Conservation (phyloP, 2,888 invertebrate species). For the Perdita meconis region DNA sequence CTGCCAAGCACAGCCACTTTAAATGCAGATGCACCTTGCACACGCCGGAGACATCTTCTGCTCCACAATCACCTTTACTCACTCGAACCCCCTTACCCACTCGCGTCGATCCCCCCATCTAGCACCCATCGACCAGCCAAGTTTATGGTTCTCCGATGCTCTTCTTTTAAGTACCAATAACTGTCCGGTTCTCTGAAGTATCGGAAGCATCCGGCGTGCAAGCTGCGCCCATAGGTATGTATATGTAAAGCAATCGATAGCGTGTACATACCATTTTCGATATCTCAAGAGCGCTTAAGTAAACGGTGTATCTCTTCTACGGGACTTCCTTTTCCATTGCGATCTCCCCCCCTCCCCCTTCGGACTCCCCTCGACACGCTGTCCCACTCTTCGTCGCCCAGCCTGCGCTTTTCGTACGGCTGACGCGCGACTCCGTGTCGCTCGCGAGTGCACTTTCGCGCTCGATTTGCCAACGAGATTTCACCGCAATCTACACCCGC, state of each 20-base stretch:
- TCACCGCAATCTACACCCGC: conserved; percentile 23
- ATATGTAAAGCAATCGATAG: conserved; percentile 50
- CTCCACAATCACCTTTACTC: conserved; percentile 51
- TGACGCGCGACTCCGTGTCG: neutral
- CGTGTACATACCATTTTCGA: conserved; percentile 59
- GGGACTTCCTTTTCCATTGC: conserved; percentile 14
- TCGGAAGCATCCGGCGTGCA: conserved; percentile 60
- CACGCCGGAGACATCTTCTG: conserved; percentile 62
- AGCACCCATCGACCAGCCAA: conserved; percentile 47
- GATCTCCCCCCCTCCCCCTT: conserved; percentile 15
- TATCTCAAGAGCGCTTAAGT: conserved; percentile 65
- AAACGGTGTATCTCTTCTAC: conserved; percentile 61
- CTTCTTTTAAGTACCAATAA: conserved; percentile 74
- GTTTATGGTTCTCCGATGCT: conserved; percentile 70
- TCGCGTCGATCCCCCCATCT: neutral
- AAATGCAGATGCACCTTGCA: conserved; percentile 71
- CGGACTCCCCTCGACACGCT: neutral
- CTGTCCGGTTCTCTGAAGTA: conserved; percentile 68
- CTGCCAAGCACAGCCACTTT: conserved; percentile 72
- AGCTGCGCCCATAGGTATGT: neutral
- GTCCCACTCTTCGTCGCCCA: neutral
- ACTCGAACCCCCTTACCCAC: conserved; percentile 38
- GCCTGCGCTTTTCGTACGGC: neutral
- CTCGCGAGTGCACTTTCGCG: conserved; percentile 20
- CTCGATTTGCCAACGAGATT: conserved; percentile 44